Percentiles rank a stretch among this genome's conserved stretches.
Conservation (phyloP, 2,797 vertebrate genomes). For the Mormyrops boulengeri region DNA sequence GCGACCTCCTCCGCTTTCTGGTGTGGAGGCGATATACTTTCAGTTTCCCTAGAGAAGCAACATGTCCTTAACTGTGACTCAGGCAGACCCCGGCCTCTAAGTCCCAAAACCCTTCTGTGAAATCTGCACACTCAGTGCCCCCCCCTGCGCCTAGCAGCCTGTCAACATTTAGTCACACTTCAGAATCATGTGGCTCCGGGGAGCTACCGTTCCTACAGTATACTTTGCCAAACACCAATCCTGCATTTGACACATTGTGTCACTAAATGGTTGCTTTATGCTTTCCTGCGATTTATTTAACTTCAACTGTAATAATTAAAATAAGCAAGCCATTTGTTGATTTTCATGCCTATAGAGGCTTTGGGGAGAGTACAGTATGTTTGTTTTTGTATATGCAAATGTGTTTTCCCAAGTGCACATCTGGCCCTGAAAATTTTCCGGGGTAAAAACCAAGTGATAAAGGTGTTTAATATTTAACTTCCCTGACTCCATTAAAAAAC, state of each 20-base stretch:
- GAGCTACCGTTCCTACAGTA: background rate
- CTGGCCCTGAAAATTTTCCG: conserved; percentile 58
- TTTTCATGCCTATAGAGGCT: background rate
- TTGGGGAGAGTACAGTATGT: background rate
- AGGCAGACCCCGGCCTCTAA: background rate
- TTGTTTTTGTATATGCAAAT: conserved; percentile 12
- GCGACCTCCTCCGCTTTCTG: background rate
- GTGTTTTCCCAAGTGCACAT: conserved; percentile 20
- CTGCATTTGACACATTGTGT: background rate
- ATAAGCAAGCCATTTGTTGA: background rate
- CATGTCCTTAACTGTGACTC: background rate
- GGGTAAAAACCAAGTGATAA: conserved; percentile 62
- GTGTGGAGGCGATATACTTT: background rate
- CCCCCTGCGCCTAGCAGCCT: background rate
- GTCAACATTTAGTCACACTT: background rate
- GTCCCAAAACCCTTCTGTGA: background rate
- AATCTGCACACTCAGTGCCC: background rate
- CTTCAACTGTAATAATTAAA: background rate
- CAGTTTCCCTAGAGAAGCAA: background rate
- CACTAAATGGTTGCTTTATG: background rate
- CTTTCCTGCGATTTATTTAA: background rate
- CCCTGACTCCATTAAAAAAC: conserved; percentile 60
- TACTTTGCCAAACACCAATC: background rate
- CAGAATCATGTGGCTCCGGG: background rate
- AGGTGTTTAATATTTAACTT: conserved; percentile 69